Base-by-base conservation (phyloP, 2,113 vertebrate genomes). In the Osmerus eperlanus region DNA sequence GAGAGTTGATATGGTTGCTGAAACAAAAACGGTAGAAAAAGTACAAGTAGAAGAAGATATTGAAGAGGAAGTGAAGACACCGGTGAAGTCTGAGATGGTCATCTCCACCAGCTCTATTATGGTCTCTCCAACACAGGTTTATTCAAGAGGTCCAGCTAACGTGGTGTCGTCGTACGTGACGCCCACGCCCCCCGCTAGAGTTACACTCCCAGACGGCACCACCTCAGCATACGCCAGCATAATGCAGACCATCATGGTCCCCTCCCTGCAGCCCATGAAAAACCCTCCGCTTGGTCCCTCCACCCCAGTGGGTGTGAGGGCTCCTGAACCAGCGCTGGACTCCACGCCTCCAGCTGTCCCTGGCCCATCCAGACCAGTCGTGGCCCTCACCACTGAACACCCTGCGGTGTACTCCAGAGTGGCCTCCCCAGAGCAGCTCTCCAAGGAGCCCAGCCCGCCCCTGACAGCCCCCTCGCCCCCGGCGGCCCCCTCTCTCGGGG, bases 161-260 rank as follows among this genome's bases (percentile, higher is more conserved):
- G 81, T 85, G 19, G 19, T 75, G 18, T 77, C 89, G 65, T 71
- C 86, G 1, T 84, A 77, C 70, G 67, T 80, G 18, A 61, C 87
- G 54, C 83, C 89, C 7, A 79, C 87, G 0, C 72, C 68, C 71
- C 77, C 90, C 36, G 19, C 84, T 41, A 77, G 66, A 58, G 89
- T 90, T n/a, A 82, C 91, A 76, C 89, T 93, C 72, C 89, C 92
- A 73, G 91, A 91, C 83, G 91, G 92, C 55, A 87, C 89, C 61
- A 87, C 83, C 16, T 93, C 92, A 62, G 92, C 97, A 25, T 98
- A 98, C 4, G 95, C 97, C 29, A 94, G 94, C 78, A 96, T 96
- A 74, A 96, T 98, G 89, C 95, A 95, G 86, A 93, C 94, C 14
- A 94, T 98, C 67, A 92, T 93, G 82, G 89, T 94, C 3, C 74